Percentiles rank a stretch among this genome's conserved stretches.
Conservation (phyloP, 2,113 vertebrate species). For the Campylorhamphus procurvoides region DNA sequence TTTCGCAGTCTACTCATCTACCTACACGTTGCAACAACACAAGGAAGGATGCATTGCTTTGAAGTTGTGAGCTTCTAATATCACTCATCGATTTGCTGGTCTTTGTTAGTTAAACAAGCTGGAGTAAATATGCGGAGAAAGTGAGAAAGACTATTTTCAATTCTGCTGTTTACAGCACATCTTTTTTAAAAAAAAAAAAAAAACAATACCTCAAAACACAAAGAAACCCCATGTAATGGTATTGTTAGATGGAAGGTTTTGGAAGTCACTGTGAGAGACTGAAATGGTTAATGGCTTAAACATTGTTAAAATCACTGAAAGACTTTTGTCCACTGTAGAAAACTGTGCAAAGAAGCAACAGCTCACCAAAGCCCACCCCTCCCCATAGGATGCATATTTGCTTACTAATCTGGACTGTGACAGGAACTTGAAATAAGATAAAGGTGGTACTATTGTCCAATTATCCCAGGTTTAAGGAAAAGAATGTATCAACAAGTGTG, state of each 20-base stretch:
- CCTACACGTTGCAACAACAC: not conserved
- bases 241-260: not conserved
- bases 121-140: not conserved
- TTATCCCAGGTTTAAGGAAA: not conserved
- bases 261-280: not conserved
- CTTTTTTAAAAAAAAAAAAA: not conserved
- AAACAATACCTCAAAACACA: not conserved
- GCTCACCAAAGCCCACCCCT: not conserved
- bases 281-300: not conserved
- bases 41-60: not conserved
- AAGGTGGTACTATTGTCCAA: not conserved
- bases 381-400: not conserved
- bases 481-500: not conserved
- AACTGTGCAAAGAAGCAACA: not conserved
- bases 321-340: not conserved
- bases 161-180: not conserved
- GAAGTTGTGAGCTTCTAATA: not conserved
- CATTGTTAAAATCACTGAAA: not conserved
- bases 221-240: not conserved
- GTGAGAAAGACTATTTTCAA: not conserved
- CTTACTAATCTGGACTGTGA: not conserved
- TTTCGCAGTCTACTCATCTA: not conserved
- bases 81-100: not conserved
- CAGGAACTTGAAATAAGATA: not conserved
- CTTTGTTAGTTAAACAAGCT: not conserved